Conservation (phyloP, 2,888 invertebrate species). For the Coleophora flavipennella region DNA sequence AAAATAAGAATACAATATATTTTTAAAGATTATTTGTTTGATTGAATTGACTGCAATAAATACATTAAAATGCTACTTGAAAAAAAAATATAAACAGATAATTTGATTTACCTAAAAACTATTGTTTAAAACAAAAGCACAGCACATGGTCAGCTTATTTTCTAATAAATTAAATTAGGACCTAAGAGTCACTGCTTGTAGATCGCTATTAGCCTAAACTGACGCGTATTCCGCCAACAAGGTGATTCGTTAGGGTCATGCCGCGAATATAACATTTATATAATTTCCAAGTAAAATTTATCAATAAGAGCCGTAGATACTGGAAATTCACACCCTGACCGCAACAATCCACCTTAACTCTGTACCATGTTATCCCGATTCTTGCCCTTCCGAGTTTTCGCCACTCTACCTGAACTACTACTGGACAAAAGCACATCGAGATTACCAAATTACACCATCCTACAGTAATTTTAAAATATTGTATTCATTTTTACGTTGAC, state of each 20-base stretch:
- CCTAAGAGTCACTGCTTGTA: constrained; percentile 51
- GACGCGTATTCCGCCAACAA: constrained; percentile 44
- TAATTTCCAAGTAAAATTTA: too few species aligned
- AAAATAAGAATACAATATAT: constrained; percentile 27
- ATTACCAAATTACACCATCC: constrained; percentile 63
- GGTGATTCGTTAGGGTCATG: constrained; percentile 10
- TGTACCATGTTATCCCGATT: constrained; percentile 1
- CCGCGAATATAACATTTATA: too few species aligned
- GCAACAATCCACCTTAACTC: too few species aligned
- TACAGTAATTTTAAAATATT: constrained; percentile 57
- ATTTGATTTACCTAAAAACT: constrained; percentile 64
- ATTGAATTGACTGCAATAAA: constrained; percentile 64
- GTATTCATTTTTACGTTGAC: constrained; percentile 40
- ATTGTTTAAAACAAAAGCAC: constrained; percentile 72
- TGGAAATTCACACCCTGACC: too few species aligned
- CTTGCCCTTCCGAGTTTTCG: constrained; percentile 6
- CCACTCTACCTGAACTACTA: constrained; percentile 56
- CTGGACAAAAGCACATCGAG: constrained; percentile 68
- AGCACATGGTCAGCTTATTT: constrained; percentile 71
- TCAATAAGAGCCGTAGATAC: too few species aligned
- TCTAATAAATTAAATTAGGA: constrained; percentile 59
- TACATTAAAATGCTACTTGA: constrained; percentile 49
- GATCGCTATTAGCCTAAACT: constrained; percentile 51
- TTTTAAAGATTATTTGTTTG: constrained; percentile 51
- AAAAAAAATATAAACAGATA: constrained; percentile 56